Evolutionary conservation across 2,888 invertebrate species (phyloP), one percentile per base, ranked within the genome.

Genomic region (Sclerodermus sp.): DNA sequence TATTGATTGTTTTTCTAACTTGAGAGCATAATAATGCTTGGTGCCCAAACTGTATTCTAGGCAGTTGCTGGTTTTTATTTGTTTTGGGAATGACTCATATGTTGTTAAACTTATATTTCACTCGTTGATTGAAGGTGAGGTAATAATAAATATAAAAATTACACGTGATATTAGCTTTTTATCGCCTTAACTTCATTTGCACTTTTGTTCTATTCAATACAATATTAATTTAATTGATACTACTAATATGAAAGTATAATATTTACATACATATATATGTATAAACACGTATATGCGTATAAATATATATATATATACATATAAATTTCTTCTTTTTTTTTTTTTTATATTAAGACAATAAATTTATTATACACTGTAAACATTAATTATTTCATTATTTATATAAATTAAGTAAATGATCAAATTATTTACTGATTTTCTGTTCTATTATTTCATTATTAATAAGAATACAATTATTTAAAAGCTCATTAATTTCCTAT

Each of bases 11-110:
- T 31, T 31, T 45, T 57, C 47, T 49, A 36, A 53, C 50, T 50
- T 38, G 47, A 30, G 31, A 45, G 29, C 49, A 39, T 50, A 37
- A 57, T 49, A 48, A 47, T 47, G 47, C 55, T 54, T 65, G 47
- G 52, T 54, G 55, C 56, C 54, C 55, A 47, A 61, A 58, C 63
- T 58, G 49, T 66, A 67, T 68, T 64, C 62, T 70, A 70, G 51
- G 71, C 70, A 71, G 71, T 69, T 70, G 68, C 69, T 71, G 69
- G 70, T 68, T 71, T 63, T 62, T 51, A 49, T 55, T 42, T 60
- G 43, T 53, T 59, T 49, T 51, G 52, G 48, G 39, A 32, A 42
- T 47, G 44, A 40, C 41, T 50, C 48, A 53, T 49, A 37, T 32
- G 30, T 34, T 41, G 45, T 45, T 42, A 45, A 51, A 42, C 52